Percentiles rank a stretch among this genome's conserved stretches.
Evolutionary conservation across 2,888 invertebrate species (phyloP).

Genomic region (Tridacna crocea): DNA sequence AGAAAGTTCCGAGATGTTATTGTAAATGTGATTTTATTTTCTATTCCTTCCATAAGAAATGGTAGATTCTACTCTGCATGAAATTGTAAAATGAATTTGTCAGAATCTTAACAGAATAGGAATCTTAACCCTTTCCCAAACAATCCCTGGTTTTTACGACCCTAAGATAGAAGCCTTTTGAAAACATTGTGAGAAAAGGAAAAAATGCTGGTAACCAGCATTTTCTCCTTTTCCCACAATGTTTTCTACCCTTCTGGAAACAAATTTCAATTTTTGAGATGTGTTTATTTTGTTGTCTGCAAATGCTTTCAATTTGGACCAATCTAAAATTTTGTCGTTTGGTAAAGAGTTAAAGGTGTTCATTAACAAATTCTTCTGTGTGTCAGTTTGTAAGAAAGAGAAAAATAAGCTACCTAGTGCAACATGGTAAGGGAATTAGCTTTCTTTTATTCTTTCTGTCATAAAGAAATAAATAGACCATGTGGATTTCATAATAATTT

Average conservation of each 20-base stretch:
- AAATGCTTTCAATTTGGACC: too few relatives aligned
- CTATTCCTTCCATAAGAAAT: too few relatives aligned
- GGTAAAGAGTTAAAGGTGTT: constrained; percentile 1
- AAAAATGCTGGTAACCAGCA: not conserved
- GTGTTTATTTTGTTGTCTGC: too few relatives aligned
- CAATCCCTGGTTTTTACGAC: too few relatives aligned
- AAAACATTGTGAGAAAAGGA: constrained; percentile 6
- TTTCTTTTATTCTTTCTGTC: not conserved
- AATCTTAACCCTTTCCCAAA: constrained; percentile 5
- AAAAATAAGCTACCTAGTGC: not conserved
- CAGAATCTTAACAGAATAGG: not conserved
- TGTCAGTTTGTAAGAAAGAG: not conserved
- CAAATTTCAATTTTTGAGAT: too few relatives aligned
- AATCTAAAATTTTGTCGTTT: too few relatives aligned
- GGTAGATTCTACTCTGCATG: too few relatives aligned
- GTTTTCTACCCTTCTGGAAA: not conserved
- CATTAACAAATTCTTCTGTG: not conserved
- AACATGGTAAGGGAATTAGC: not conserved
- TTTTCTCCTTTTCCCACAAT: constrained; percentile 1
- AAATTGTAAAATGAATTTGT: not conserved
- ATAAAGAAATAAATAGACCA: not conserved
- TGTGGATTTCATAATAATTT: not conserved
- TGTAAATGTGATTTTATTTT: too few relatives aligned
- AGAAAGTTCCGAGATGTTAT: too few relatives aligned
- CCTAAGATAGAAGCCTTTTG: too few relatives aligned